Base-by-base conservation (phyloP, 2,113 vertebrate genomes). In the Zapornia atra region DNA sequence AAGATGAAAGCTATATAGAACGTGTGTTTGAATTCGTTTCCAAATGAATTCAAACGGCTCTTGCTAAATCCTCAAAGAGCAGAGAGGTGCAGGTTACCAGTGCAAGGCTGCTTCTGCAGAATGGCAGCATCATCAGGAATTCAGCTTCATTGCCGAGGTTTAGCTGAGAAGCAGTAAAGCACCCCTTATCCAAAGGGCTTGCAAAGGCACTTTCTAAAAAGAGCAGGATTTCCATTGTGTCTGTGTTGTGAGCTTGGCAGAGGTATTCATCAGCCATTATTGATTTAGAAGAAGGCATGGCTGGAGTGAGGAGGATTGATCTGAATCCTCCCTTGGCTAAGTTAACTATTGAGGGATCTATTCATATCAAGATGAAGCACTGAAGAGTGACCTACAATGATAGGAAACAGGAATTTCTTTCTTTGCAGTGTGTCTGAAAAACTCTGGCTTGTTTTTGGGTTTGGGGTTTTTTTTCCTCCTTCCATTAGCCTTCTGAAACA, bases 191-290 rank as follows among this genome's bases (percentile, higher is more conserved):
- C 86, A 66, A 73, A 85, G 68, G 64, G 72, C 91, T 92, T 70
- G 94, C 86, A 91, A 91, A 94, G 88, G 81, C 89, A 89, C 83
- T 86, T 95, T 82, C 51, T 85, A 16, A 71, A 88, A 64, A 46
- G 89, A 92, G 91, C 65, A 75, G 92, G 56, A 38, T 88, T 94
- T 64, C 91, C 91, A 89, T 60, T 38, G 76, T 92, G 86, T 18
- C 94, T 77, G 56, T 71, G 91, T 53, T 78, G 7, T 33, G 73
- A 85, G 86, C 80, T 34, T 84, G 91, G 63, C 91, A 94, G 72
- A 63, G 69, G 79, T 19, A 94, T 95, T 89, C 94, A 92, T 95
- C 92, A 97, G 89, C 77, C 83, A n/a, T 22, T 91, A 96, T 94
- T 92, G 96, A 96, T 94, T 51, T 48, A 76, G 81, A 60, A 51